Evolutionary conservation across 2,888 invertebrate species (phyloP), one percentile per base, ranked within the genome.

Genomic region (Aspidiotus destructor): DNA sequence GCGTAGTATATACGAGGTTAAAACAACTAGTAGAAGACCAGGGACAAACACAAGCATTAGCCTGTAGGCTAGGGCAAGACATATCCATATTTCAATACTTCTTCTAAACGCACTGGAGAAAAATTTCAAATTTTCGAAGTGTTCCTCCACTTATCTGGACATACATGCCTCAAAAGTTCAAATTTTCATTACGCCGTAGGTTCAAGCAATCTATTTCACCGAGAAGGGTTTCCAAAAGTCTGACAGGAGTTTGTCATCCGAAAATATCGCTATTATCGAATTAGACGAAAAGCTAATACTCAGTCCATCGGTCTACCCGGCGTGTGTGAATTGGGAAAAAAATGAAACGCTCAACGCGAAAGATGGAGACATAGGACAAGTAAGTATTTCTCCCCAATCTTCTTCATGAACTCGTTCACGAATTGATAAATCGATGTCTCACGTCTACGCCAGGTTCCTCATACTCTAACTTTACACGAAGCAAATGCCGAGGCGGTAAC

Each of bases 211-310:
- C 48, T 48, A 48, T n/a, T 48, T 48, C 48, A 48, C 48, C 2
- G 48, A 48, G n/a, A 48, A 11, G 11, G 48, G 48, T 48, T 48
- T 13, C 6, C 48, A 48, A n/a, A 48, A 48, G 10, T 48, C 10
- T n/a, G 48, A 48, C 2, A 13, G 10, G 6, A 48, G 48, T n/a
- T n/a, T 48, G 48, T 13, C 48, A 3, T 48, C 48, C 11, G 48
- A 48, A 48, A 48, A 48, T 48, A 48, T 48, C 48, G 48, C 48
- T n/a, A 48, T 48, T 6, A 48, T 48, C n/a, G 48, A 48, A 48
- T 48, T 48, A 6, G n/a, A n/a, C 48, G 48, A 48, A n/a, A 48
- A 48, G n/a, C 10, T 48, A 13, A n/a, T 48, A 13, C 48, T 48
- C 48, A 48, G 48, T 48, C 48, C 48, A 11, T 48, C 48, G 2